Percentiles rank a stretch among this genome's conserved stretches.
phyloP scores from a whole-genome alignment of 2,888 invertebrate species.

The Bembecia ichneumoniformis region DNA sequence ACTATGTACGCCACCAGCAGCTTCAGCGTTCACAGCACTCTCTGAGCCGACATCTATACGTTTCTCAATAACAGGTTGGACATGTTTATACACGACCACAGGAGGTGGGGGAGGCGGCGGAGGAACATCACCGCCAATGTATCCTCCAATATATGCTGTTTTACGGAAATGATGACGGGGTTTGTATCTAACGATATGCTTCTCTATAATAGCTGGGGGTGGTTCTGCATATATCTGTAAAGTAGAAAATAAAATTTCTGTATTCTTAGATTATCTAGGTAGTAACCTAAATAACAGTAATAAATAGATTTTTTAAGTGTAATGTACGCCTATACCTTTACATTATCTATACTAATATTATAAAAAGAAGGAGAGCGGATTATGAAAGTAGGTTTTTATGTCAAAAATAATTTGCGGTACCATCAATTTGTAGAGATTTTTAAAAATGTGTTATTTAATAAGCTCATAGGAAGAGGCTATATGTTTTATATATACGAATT shows the following conservation, averaged over 20 bases:
- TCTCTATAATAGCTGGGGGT: constrained; percentile 37
- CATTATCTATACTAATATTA: too few species aligned
- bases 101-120: constrained; percentile 17
- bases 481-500: too few species aligned
- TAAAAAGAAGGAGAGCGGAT: too few species aligned
- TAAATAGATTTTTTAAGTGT: too few species aligned
- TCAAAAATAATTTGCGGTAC: too few species aligned
- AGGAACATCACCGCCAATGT: constrained; percentile 29
- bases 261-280: too few species aligned
- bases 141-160: constrained; percentile 44
- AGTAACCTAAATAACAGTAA: too few species aligned
- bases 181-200: constrained; percentile 36
- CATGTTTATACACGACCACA: constrained; percentile 15
- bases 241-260: neutral
- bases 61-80: constrained; percentile 35
- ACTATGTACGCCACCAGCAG: constrained; percentile 13
- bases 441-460: too few species aligned
- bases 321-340: too few species aligned
- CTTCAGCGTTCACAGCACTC: constrained; percentile 22
- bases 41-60: constrained; percentile 42
- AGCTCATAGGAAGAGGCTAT: too few species aligned
- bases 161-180: constrained; percentile 43
- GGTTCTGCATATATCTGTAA: constrained; percentile 38
- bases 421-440: too few species aligned
- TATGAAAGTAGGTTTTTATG: too few species aligned